A percentile compares a stretch with the other conserved stretches of the same genome.
Conservation (phyloP, 2,888 invertebrate genomes). For the Unio pictorum region DNA sequence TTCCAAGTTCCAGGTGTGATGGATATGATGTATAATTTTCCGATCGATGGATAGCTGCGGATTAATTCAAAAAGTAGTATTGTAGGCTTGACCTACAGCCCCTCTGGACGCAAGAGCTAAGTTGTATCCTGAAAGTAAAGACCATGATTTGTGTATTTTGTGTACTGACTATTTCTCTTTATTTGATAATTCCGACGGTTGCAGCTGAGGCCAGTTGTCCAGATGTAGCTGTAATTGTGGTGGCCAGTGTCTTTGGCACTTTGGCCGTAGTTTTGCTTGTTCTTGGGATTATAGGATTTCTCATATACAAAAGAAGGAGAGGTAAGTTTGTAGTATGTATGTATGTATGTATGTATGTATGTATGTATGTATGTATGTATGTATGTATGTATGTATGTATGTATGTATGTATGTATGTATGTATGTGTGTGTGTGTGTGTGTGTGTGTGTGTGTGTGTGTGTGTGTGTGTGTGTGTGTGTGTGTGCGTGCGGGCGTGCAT, state of each 20-base stretch:
- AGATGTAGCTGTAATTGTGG: constrained; percentile 47
- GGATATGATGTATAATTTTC: too few species aligned
- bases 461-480: too few species aligned
- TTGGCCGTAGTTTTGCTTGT: constrained; percentile 49
- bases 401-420: constrained; percentile 2
- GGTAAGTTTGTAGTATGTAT: constrained; percentile 19
- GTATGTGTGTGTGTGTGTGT: background rate
- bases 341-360: constrained; percentile 5
- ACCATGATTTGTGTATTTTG: background rate
- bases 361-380: constrained; percentile 6
- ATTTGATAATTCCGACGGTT: background rate
- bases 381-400: constrained; percentile 6
- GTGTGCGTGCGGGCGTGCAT: too few species aligned
- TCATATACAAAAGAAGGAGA: constrained; percentile 39
- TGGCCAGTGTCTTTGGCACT: constrained; percentile 53
- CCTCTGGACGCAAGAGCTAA: too few species aligned
- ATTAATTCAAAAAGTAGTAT: too few species aligned
- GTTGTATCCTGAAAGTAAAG: background rate
- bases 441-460: too few species aligned
- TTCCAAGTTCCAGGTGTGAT: too few species aligned
- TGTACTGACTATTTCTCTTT: background rate
- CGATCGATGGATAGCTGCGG: too few species aligned
- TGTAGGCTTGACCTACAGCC: too few species aligned
- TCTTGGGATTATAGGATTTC: constrained; percentile 42
- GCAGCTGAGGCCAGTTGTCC: constrained; percentile 23